Evolutionary conservation across 2,113 vertebrate genomes (phyloP).

Genomic region (Labeo catla): DNA sequence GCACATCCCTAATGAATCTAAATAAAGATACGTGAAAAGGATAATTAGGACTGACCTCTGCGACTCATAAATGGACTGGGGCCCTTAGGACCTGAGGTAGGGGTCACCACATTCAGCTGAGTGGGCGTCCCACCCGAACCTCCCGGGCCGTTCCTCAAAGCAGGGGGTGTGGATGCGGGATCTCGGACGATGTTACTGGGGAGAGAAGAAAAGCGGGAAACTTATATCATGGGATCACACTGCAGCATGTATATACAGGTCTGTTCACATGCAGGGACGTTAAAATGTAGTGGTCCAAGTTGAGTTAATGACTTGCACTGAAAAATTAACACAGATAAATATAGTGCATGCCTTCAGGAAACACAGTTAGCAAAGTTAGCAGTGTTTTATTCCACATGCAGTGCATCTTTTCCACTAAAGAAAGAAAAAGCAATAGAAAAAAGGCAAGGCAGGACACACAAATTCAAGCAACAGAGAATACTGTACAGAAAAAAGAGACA

Average conservation of each 20-base stretch:
- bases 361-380: background rate
- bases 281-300: slow-evolving; percentile 7
- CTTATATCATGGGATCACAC: no score
- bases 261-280: slow-evolving; percentile 9
- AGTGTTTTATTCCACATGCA: slow-evolving; percentile 1
- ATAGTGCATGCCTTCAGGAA: background rate
- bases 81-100: slow-evolving; percentile 75
- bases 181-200: slow-evolving; percentile 73
- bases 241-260: background rate
- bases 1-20: background rate
- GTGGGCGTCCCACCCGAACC: slow-evolving; percentile 42
- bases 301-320: background rate
- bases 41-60: slow-evolving; percentile 78
- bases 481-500: background rate
- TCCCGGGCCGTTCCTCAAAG: slow-evolving; percentile 78
- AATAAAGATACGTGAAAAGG: background rate
- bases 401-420: slow-evolving; percentile 27
- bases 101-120: slow-evolving; percentile 73
- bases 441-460: background rate
- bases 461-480: slow-evolving; percentile 51
- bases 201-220: background rate
- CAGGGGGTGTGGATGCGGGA: slow-evolving; percentile 74
- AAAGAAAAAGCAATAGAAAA: background rate
- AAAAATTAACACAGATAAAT: background rate
- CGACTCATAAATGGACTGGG: slow-evolving; percentile 89